Evolutionary conservation across 2,888 invertebrate genomes (phyloP), one percentile per base, ranked within the genome.

Genomic region (Cenopis cana): DNA sequence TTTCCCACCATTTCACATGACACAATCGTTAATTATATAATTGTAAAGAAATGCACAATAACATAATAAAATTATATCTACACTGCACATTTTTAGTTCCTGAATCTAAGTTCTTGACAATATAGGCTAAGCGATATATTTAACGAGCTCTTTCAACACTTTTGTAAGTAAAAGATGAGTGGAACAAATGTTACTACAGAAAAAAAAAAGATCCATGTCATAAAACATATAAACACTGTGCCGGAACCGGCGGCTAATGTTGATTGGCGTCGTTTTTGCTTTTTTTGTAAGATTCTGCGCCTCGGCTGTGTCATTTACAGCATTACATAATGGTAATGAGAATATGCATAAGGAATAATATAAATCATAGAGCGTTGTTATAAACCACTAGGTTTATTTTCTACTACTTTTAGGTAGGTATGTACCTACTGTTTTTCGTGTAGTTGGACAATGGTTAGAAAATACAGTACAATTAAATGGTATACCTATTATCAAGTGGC

Each of bases 151-250:
- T 55, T 61, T 46, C 11, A 55, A 33, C 29, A 49, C 18, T 9
- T n/a, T 29, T 50, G 9, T 10, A 36, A 56, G 20, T 62, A 9
- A 46, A 68, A 49, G 20, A 68, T 29, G 18, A 20, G 18, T 61
- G 61, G 55, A 69, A 62, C 68, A 10, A 49, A 68, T 68, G 20
- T 68, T 41, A 54, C 29, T 68, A 49, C 46, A 46, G 33, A 60
- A 60, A 8, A 33, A 54, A 54, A 20, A 54, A 41, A 55, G 49
- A 60, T 36, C 61, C 55, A 60, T 20, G 20, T 36, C 49, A 56
- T 69, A 56, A 69, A 50, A 52, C 61, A 18, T 36, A 14, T n/a
- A 36, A 36, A 62, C 49, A 17, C 29, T 17, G 29, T 69, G 20
- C 61, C 68, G 61, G 68, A 69, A 62, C 18, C 17, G 6, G 11